These are phyloP conservation scores for Megathymus violae DNA, from an alignment of 1,140 invertebrate genomes.

Conservation along the genomic window DNA sequence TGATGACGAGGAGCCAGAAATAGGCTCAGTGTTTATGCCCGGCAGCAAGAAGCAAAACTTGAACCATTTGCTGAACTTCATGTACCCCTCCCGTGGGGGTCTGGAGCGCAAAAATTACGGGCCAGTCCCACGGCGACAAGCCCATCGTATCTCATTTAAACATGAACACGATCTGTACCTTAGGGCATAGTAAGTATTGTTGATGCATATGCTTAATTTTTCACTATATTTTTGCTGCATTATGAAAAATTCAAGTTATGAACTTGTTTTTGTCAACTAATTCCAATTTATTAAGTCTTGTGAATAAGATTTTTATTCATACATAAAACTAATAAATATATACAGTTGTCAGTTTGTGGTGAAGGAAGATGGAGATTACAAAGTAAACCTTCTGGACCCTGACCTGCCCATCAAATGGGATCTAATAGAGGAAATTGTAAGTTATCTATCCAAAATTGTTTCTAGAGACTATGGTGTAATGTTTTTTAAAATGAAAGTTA, in stretches of 20 bases:
- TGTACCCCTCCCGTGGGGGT: conserved; percentile 87
- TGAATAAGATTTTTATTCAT: no score
- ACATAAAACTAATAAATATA: no score
- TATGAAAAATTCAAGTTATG: no score
- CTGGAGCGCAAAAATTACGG: conserved; percentile 47
- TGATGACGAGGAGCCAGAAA: conserved; percentile 86
- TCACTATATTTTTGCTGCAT: no score
- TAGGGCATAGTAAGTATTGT: conserved; percentile 94
- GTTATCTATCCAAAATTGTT: conserved; percentile 13
- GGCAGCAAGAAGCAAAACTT: conserved; percentile 96
- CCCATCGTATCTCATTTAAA: conserved; percentile 83
- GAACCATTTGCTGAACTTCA: conserved; percentile 96
- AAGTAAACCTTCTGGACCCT: conserved; percentile 90
- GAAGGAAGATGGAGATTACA: conserved; percentile 90
- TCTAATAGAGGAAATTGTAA: conserved; percentile 95
- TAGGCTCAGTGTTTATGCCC: conserved; percentile 91
- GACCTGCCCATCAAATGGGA: conserved; percentile 96
- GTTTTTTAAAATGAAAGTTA: no score
- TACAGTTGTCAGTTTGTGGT: conserved; percentile 98
- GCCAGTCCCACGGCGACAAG: conserved; percentile 58
- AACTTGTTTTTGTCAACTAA: no score
- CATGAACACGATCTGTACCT: conserved; percentile 95
- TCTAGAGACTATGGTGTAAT: no score
- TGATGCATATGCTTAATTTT: no score
- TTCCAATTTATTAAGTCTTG: no score